Base-by-base conservation (phyloP, 53 echinoderm and acorn worm species). In the Echinometra lucunter region DNA sequence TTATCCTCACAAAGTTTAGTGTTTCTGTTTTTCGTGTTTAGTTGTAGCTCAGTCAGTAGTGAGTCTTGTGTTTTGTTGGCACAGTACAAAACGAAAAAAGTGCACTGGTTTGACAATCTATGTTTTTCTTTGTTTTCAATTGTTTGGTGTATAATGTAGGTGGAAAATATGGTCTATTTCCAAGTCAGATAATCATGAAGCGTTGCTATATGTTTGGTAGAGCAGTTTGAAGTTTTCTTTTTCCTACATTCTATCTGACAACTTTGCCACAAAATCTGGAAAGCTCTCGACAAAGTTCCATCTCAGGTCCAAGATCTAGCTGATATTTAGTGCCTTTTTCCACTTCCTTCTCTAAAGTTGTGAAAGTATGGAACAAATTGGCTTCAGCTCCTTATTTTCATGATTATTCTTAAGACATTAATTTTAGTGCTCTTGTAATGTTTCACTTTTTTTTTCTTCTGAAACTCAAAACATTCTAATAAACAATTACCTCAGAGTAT, bases 61-160 rank as follows among this genome's bases (percentile, higher is more conserved):
- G 58, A 89, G 37, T 12, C 53, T 55, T 35, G 89, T 89, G 60
- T 58, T 60, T 49, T 85, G 85, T 85, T 85, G 13, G 85, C 85
- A 85, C 85, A 47, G 78, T 85, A 85, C 45, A 47, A 85, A 85
- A 85, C 13, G 28, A 85, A n/a, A 85, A 53, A 85, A 47, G 53
- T 85, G 49, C 49, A 27, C 49, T 85, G 85, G 37, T 89, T n/a
- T 60, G 89, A 89, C 89, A 89, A 89, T 89, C 89, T 89, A 60
- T 89, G 89, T 89, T 89, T 89, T 85, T 18, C n/a, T 85, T 85
- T 85, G 85, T 85, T 89, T 88, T 57, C 37, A 13, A 15, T 58
- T 60, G 89, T 89, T 89, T 89, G 89, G 60, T 89, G 89, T 89
- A 34, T 37, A 38, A 37, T 37, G 35, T 89, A 89, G 38, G 16